Evolutionary conservation across 2,888 invertebrate genomes (phyloP).

Genomic region (Caenorhabditis auriculariae): DNA sequence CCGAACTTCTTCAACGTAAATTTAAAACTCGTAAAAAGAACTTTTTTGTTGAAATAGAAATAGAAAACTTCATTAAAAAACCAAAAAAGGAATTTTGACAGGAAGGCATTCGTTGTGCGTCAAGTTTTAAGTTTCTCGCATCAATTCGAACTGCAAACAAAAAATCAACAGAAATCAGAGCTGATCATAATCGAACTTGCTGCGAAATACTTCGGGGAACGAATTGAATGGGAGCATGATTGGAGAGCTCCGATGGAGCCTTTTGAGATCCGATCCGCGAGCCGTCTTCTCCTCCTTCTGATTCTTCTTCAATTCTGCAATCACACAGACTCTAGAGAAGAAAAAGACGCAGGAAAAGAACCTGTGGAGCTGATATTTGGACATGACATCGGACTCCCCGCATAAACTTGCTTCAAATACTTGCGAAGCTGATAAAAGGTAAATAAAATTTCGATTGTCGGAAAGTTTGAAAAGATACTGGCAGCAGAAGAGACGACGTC

Average conservation of each 20-base stretch:
- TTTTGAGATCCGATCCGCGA: not conserved
- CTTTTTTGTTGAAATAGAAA: too few species aligned
- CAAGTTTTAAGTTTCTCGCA: slow-evolving; percentile 3
- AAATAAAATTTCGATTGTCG: not conserved
- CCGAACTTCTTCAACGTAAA: too few species aligned
- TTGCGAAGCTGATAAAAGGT: slow-evolving; percentile 19
- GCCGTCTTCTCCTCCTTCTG: slow-evolving; percentile 27
- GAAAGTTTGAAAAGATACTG: slow-evolving; percentile 8
- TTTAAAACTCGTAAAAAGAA: too few species aligned
- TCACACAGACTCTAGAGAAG: not conserved
- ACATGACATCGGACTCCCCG: slow-evolving; percentile 29
- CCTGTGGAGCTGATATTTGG: slow-evolving; percentile 45
- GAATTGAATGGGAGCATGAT: slow-evolving; percentile 7
- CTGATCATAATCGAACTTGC: slow-evolving; percentile 12
- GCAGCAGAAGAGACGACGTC: slow-evolving; percentile 39
- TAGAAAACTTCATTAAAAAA: too few species aligned
- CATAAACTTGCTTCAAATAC: slow-evolving; percentile 22
- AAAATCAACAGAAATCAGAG: too few species aligned
- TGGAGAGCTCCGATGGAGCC: not conserved
- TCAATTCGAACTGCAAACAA: slow-evolving; percentile 9
- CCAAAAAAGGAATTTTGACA: too few species aligned
- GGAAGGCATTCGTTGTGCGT: too few species aligned
- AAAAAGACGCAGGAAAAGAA: not conserved
- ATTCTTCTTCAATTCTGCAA: slow-evolving; percentile 47
- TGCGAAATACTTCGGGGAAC: slow-evolving; percentile 39